phyloP scores from a whole-genome alignment of 2,113 vertebrate genomes.

The Anarhynchus alexandrinus region DNA sequence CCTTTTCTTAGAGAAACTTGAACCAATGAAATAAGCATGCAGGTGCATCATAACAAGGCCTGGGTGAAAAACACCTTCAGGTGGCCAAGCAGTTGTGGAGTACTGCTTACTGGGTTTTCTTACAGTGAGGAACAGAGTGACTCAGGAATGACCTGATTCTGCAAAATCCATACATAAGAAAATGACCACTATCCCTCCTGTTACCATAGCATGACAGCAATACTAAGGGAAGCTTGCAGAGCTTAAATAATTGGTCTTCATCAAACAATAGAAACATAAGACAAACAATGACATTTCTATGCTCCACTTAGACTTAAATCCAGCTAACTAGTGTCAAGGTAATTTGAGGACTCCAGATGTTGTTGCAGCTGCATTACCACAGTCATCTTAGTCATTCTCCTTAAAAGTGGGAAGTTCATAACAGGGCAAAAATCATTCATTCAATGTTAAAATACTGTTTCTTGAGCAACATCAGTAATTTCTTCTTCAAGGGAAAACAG shows the following conservation, averaged over 20 bases:
- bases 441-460: neutral
- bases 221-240: neutral
- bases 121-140: neutral
- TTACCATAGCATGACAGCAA: neutral
- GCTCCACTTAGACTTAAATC: neutral
- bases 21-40: neutral
- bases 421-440: neutral
- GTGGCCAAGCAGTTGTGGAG: neutral
- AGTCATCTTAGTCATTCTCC: conserved; percentile 21
- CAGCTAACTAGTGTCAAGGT: conserved; percentile 29
- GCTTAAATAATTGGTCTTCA: neutral
- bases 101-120: neutral
- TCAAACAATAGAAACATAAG: neutral
- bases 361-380: conserved; percentile 55
- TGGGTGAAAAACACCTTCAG: neutral
- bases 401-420: conserved; percentile 19
- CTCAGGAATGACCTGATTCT: neutral
- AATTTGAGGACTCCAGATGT: conserved; percentile 60
- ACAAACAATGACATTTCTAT: conserved; percentile 23
- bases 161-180: neutral
- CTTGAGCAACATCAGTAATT: conserved; percentile 2
- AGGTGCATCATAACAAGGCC: neutral
- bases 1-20: neutral
- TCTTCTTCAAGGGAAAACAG: conserved; percentile 14
- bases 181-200: neutral